Percentiles rank a stretch among this genome's conserved stretches.
Evolutionary conservation across 2,113 vertebrate species (phyloP).

Genomic region (Rostratula benghalensis): DNA sequence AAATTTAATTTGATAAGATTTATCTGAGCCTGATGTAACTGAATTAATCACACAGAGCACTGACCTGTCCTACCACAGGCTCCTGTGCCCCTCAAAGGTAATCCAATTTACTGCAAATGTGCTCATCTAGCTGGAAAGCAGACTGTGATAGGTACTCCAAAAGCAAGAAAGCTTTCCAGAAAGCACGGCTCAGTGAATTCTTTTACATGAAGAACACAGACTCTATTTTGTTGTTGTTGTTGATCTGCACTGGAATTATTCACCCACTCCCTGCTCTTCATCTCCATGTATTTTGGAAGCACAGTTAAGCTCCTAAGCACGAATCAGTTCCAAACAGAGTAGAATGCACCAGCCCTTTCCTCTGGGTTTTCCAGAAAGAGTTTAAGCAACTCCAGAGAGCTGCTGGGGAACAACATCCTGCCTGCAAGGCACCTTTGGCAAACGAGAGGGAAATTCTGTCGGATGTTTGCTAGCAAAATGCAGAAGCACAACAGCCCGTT

Average conservation of each 20-base stretch:
- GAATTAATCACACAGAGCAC: not conserved
- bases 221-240: not conserved
- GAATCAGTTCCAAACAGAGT: not conserved
- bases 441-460: not conserved
- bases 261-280: not conserved
- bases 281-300: not conserved
- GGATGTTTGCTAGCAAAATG: not conserved
- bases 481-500: not conserved
- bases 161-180: not conserved
- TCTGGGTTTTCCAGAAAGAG: not conserved
- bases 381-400: not conserved
- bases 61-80: not conserved
- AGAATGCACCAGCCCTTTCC: not conserved
- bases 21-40: not conserved
- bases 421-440: not conserved
- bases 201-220: not conserved
- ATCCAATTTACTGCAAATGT: not conserved
- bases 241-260: not conserved
- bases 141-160: not conserved
- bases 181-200: not conserved
- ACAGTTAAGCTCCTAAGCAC: not conserved
- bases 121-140: not conserved
- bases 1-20: constrained; percentile 15
- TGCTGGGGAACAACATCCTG: not conserved
- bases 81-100: not conserved